Percentiles rank a stretch among this genome's conserved stretches.
These are phyloP conservation scores for Sardina pilchardus DNA, from an alignment of 2,113 vertebrate species.

Conservation along the genomic window DNA sequence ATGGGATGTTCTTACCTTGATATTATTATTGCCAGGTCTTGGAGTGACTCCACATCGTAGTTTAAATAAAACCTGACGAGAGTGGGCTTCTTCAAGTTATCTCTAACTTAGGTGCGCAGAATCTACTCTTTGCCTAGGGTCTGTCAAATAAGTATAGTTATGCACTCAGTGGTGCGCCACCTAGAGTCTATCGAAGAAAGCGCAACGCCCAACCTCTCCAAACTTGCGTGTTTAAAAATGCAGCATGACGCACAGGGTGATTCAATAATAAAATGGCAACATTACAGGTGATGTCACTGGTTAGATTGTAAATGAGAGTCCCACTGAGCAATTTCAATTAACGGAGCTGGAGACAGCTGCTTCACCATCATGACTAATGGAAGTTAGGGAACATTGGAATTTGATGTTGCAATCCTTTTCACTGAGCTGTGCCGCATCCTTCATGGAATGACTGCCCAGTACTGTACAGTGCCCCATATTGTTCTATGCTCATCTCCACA, in stretches of 20 bases:
- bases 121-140: not conserved
- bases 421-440: not conserved
- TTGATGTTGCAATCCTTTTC: not conserved
- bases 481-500: not conserved
- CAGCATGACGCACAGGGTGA: not conserved
- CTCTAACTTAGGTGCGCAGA: not conserved
- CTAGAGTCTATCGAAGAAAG: not conserved
- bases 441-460: not conserved
- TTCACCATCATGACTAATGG: not conserved
- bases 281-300: not conserved
- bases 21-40: not conserved
- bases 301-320: not conserved
- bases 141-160: not conserved
- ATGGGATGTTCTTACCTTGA: not conserved
- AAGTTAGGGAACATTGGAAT: not conserved
- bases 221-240: constrained; percentile 4
- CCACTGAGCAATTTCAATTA: not conserved
- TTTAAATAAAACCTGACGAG: not conserved
- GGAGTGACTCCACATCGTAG: not conserved
- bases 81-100: not conserved
- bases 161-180: not conserved
- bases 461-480: not conserved
- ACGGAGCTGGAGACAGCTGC: not conserved
- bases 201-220: not conserved
- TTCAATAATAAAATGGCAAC: constrained; percentile 7